These are phyloP conservation scores for Philypnodon macrostomus DNA, from an alignment of 2,797 vertebrate species.

Conservation along the genomic window DNA sequence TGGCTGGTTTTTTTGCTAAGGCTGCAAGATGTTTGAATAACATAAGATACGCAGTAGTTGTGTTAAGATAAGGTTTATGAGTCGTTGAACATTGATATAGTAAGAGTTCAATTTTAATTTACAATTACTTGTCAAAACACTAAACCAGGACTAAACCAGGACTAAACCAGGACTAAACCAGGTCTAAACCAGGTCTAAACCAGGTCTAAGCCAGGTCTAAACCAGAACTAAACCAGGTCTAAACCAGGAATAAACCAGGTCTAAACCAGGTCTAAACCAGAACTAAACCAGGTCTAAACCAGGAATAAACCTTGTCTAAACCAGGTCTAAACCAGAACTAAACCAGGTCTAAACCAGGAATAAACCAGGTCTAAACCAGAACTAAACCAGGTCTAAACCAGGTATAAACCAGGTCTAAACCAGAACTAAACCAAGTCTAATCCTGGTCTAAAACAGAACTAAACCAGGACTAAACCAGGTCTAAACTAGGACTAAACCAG, in stretches of 20 bases:
- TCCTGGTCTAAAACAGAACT: not conserved
- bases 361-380: not conserved
- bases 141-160: too few relatives aligned
- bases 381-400: not conserved
- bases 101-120: too few relatives aligned
- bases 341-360: not conserved
- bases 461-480: too few relatives aligned
- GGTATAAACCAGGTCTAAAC: not conserved
- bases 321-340: not conserved
- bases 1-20: too few relatives aligned
- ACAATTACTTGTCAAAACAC: too few relatives aligned
- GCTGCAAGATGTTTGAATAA: too few relatives aligned
- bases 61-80: too few relatives aligned
- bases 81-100: too few relatives aligned
- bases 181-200: not conserved
- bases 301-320: not conserved
- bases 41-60: too few relatives aligned
- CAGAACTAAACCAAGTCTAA: not conserved
- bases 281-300: not conserved
- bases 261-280: not conserved
- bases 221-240: not conserved
- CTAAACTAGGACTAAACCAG: too few relatives aligned
- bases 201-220: not conserved
- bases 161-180: not conserved
- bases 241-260: not conserved